phyloP scores from a whole-genome alignment of 2,888 invertebrate species.

The Deroplatys truncata region DNA sequence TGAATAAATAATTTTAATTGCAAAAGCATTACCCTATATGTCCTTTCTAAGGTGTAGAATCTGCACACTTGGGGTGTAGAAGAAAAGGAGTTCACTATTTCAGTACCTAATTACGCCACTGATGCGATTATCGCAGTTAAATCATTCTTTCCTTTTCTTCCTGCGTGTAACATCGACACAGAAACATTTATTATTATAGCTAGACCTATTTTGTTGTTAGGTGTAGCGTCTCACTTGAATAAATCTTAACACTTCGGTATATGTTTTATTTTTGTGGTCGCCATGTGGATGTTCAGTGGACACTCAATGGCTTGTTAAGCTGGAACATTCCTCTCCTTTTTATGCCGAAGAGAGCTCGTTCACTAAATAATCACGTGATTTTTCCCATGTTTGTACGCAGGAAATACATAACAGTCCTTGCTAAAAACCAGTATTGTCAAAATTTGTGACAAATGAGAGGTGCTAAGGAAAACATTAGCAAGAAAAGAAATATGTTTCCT shows the following conservation, averaged over 20 bases:
- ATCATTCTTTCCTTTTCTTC: neutral
- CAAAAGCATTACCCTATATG: too few species aligned
- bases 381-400: neutral
- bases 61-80: too few species aligned
- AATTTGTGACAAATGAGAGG: neutral
- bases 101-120: neutral
- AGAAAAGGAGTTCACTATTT: too few species aligned
- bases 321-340: neutral
- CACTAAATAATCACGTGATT: neutral
- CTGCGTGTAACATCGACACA: neutral
- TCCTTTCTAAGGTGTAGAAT: too few species aligned
- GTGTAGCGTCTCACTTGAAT: conserved; percentile 8
- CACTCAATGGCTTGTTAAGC: neutral
- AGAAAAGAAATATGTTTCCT: neutral
- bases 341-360: neutral
- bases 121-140: too few species aligned
- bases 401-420: neutral
- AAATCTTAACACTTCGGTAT: neutral
- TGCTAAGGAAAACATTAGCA: neutral
- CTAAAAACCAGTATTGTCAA: neutral
- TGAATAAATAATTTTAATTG: too few species aligned
- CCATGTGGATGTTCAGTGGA: neutral
- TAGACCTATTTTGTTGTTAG: neutral
- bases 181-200: neutral
- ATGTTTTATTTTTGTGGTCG: conserved; percentile 6